phyloP scores from a whole-genome alignment of 92 coral and sea anemone genomes.

The Galaxea fascicularis region DNA sequence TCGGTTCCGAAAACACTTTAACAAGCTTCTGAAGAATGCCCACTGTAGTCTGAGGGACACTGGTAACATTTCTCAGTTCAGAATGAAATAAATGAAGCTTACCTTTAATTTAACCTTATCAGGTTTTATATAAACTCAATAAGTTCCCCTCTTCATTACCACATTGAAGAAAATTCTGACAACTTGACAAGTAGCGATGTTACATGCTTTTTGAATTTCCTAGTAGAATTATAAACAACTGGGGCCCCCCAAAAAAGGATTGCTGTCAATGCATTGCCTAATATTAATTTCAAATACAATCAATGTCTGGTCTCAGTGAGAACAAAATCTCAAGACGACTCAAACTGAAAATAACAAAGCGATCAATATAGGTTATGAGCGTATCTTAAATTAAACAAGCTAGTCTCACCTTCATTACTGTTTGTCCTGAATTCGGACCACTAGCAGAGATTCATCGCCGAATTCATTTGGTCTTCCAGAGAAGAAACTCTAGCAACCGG shows the following conservation, averaged over 20 bases:
- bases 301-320: neutral
- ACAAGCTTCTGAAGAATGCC: slow-evolving; percentile 1
- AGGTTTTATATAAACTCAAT: slow-evolving; percentile 1
- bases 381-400: neutral
- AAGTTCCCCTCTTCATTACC: slow-evolving; percentile 7
- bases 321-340: neutral
- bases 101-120: slow-evolving; percentile 1
- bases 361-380: neutral
- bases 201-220: no score
- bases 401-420: slow-evolving; percentile 6
- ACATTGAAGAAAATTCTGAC: slow-evolving; percentile 1
- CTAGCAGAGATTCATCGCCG: neutral
- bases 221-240: no score
- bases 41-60: slow-evolving; percentile 8
- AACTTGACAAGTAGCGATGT: neutral
- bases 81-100: slow-evolving; percentile 4
- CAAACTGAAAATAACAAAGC: neutral
- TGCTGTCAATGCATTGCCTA: no score
- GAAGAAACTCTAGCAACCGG: neutral
- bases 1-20: slow-evolving; percentile 6
- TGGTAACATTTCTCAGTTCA: slow-evolving; percentile 6
- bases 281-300: neutral
- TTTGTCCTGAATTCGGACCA: slow-evolving; percentile 6
- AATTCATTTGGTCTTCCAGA: neutral
- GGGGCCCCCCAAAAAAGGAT: no score